These are phyloP conservation scores for Anthopleura sola DNA, from an alignment of 64 coral and sea anemone species.

Conservation along the genomic window DNA sequence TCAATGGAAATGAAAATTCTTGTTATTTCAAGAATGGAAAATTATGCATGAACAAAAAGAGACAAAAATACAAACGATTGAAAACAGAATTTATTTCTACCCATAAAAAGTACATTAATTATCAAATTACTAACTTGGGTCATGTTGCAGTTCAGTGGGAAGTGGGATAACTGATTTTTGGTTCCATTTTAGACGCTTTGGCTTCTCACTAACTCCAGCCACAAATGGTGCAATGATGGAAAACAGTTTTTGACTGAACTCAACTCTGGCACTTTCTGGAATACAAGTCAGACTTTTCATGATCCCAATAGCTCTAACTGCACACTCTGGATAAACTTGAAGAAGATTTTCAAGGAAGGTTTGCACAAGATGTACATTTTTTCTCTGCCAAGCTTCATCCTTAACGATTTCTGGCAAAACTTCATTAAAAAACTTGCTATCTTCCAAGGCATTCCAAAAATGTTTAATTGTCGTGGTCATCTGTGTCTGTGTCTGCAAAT, in stretches of 20 bases:
- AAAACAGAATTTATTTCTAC: no score
- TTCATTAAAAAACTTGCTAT: slow-evolving; percentile 11
- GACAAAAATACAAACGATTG: no score
- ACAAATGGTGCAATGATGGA: slow-evolving; percentile 39
- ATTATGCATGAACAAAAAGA: no score
- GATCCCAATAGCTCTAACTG: slow-evolving; percentile 13
- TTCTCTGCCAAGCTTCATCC: neutral
- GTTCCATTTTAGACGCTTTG: slow-evolving; percentile 47
- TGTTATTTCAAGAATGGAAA: no score
- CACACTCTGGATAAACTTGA: slow-evolving; percentile 29
- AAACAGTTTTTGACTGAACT: slow-evolving; percentile 12
- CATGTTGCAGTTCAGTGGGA: slow-evolving; percentile 28
- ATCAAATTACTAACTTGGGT: neutral
- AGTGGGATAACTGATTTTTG: slow-evolving; percentile 50
- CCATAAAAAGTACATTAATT: no score
- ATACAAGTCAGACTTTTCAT: no score
- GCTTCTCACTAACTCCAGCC: slow-evolving; percentile 24
- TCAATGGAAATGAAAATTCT: no score
- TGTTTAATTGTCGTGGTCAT: slow-evolving; percentile 5
- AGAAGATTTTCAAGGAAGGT: slow-evolving; percentile 39
- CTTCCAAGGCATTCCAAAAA: slow-evolving; percentile 1
- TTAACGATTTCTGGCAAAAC: slow-evolving; percentile 16
- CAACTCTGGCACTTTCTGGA: neutral
- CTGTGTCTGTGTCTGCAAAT: neutral
- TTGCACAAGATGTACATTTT: neutral